Evolutionary conservation across 2,888 invertebrate genomes (phyloP).

Genomic region (Hypercompe scribonia): DNA sequence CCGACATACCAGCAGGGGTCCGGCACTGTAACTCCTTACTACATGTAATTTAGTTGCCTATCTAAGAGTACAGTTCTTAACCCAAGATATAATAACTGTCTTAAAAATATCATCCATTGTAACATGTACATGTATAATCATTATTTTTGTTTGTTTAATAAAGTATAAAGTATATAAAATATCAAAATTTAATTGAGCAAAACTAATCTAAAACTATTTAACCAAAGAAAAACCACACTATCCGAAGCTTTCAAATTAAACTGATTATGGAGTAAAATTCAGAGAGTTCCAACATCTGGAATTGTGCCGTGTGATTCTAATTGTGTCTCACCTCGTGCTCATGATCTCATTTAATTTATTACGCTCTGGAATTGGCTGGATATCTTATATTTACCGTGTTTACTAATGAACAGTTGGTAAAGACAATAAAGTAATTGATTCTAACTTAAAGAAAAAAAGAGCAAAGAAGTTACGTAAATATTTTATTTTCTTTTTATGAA

Average conservation of each 20-base stretch:
- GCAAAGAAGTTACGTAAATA: background rate
- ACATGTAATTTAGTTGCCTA: too few relatives aligned
- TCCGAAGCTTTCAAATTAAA: slow-evolving; percentile 22
- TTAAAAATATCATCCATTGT: too few relatives aligned
- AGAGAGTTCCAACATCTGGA: slow-evolving; percentile 17
- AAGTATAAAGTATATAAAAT: too few relatives aligned
- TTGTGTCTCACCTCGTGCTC: slow-evolving; percentile 2
- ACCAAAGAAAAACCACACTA: background rate
- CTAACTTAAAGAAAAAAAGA: background rate
- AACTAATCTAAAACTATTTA: background rate
- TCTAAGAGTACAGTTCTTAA: too few relatives aligned
- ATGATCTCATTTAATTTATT: slow-evolving; percentile 2
- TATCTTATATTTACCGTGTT: background rate
- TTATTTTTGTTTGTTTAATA: too few relatives aligned
- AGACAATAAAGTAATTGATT: background rate
- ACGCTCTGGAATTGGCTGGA: background rate
- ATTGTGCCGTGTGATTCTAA: slow-evolving; percentile 3
- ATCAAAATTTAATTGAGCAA: too few relatives aligned
- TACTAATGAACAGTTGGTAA: background rate
- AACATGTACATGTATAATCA: too few relatives aligned
- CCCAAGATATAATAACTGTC: too few relatives aligned
- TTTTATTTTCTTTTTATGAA: too few relatives aligned
- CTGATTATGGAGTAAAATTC: slow-evolving; percentile 21
- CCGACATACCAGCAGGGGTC: too few relatives aligned
- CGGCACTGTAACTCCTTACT: too few relatives aligned